A percentile compares a stretch with the other conserved stretches of the same genome.
phyloP scores from a whole-genome alignment of 2,797 vertebrate genomes.

The Eidolon dupreanum region DNA sequence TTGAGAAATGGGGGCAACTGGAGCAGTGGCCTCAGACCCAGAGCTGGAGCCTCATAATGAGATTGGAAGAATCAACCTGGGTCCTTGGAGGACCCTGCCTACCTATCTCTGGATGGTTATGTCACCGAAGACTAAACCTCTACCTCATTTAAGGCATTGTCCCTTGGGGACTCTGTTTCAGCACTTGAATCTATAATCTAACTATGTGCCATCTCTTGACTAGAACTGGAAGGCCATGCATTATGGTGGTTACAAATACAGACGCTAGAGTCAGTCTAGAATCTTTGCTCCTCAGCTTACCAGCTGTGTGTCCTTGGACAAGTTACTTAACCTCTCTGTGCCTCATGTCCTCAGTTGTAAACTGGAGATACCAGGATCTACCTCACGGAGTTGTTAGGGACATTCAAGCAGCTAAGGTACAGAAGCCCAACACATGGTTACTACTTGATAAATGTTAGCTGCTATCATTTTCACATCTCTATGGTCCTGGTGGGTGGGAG shows the following conservation, averaged over 20 bases:
- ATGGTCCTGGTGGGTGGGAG: neutral
- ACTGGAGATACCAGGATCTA: neutral
- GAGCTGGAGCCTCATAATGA: neutral
- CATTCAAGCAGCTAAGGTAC: neutral
- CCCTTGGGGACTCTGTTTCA: neutral
- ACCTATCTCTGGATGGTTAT: neutral
- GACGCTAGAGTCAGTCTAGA: neutral
- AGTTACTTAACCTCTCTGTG: neutral
- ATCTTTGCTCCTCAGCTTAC: neutral
- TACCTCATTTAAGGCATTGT: neutral
- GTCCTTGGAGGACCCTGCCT: neutral
- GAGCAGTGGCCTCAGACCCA: neutral
- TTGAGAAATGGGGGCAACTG: neutral
- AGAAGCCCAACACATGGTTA: neutral
- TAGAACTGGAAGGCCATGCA: neutral
- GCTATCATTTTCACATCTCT: neutral
- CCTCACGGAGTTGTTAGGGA: neutral
- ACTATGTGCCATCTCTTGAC: neutral
- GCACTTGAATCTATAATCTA: neutral
- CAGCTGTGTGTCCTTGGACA: neutral
- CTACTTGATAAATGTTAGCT: neutral
- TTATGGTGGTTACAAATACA: no score
- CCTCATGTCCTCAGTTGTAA: neutral
- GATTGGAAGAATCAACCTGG: neutral
- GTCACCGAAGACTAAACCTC: neutral